A percentile compares a stretch with the other conserved stretches of the same genome.
These are phyloP conservation scores for Argynnis bischoffii DNA, from an alignment of 2,888 invertebrate genomes.

Conservation along the genomic window DNA sequence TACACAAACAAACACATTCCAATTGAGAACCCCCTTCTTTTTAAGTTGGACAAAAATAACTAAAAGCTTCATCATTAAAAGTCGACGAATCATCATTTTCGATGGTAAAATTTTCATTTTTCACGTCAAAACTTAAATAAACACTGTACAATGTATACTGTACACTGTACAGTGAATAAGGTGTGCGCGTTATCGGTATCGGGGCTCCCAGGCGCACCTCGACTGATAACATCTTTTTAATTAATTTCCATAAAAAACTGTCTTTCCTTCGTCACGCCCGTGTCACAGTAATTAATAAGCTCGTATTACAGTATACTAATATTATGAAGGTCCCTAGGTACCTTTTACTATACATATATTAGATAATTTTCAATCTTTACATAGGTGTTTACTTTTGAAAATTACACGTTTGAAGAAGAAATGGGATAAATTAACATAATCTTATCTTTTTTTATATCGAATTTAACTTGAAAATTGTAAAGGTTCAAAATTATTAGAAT, in stretches of 20 bases:
- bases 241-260: constrained; percentile 65
- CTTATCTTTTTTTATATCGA: neutral
- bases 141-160: no score
- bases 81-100: neutral
- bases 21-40: no score
- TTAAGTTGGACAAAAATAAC: neutral
- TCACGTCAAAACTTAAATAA: neutral
- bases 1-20: no score
- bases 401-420: neutral
- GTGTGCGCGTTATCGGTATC: constrained; percentile 34
- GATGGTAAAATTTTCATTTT: neutral
- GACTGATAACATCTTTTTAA: constrained; percentile 62
- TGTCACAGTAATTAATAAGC: constrained; percentile 46
- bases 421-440: constrained; percentile 8
- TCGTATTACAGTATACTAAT: constrained; percentile 38
- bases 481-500: no score
- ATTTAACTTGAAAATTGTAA: no score
- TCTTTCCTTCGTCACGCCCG: constrained; percentile 48
- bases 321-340: constrained; percentile 21
- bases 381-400: neutral
- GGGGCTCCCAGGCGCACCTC: constrained; percentile 57
- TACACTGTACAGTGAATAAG: no score
- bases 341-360: neutral
- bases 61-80: neutral
- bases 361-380: neutral